Evolutionary conservation across 1,140 invertebrate genomes (phyloP).

Genomic region (Platorchestia sp.): DNA sequence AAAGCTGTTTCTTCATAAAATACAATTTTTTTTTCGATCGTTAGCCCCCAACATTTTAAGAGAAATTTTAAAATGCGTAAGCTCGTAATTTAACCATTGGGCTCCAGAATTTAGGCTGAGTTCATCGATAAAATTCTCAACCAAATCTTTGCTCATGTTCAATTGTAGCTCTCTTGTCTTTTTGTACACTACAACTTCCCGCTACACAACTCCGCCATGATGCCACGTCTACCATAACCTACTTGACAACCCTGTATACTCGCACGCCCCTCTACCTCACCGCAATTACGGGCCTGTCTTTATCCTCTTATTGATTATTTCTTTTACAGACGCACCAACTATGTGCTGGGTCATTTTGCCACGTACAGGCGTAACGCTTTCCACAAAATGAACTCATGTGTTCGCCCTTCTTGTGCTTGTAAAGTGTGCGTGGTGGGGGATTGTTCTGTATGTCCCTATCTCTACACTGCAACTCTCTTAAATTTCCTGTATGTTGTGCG

Average conservation of each 20-base stretch:
- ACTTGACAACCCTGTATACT: background rate
- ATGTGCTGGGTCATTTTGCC: background rate
- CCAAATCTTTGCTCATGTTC: background rate
- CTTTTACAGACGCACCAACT: slow-evolving; percentile 43
- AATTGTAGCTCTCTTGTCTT: background rate
- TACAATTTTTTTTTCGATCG: no score
- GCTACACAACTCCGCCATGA: background rate
- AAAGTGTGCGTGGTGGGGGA: background rate
- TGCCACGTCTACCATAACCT: no score
- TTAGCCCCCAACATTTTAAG: no score
- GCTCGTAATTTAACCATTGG: no score
- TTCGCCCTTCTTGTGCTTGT: background rate
- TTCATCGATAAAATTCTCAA: background rate
- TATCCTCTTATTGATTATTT: slow-evolving; percentile 54
- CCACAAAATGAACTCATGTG: background rate
- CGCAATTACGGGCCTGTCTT: slow-evolving; percentile 44
- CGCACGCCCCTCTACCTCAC: background rate
- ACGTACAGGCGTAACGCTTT: background rate
- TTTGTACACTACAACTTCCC: background rate
- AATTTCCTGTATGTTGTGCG: background rate
- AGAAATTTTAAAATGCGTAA: no score
- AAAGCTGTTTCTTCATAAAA: no score
- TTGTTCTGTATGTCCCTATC: background rate
- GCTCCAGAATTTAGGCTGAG: no score
- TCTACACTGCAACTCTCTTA: background rate